Evolutionary conservation across 1,140 invertebrate species (phyloP), one percentile per base, ranked within the genome.

Genomic region (Cotesia vestalis): DNA sequence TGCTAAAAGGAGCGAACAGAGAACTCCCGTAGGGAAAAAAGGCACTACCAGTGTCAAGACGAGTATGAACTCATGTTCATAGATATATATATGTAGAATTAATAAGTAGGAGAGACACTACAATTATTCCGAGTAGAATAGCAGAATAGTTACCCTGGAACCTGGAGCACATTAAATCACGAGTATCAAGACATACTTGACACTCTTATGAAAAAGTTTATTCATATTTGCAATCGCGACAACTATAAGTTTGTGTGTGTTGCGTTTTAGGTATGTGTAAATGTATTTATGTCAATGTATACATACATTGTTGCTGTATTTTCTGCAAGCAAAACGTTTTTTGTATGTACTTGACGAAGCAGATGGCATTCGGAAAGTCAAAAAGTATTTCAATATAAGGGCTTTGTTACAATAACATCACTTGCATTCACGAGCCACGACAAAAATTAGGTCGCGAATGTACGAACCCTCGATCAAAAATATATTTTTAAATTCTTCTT

Each of bases 301-400:
- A 66, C 60, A 77, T 75, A 40, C 66, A 35, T 67, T 62, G 60
- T 62, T 14, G 34, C 12, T 5, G 40, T 46, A 59, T 20, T 59
- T 59, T 20, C 8, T 59, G 17, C 20, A 74, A 76, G 60, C 55
- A 70, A 71, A 66, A 71, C 20, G 14, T 20, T 11, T 9, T 20
- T 59, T 68, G 73, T 72, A 62, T 62, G 38, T 46, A 51, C 70
- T 8, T 9, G 20, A 63, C 73, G 74, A 76, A 55, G 75, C 60
- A 73, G 66, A 70, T 72, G 79, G 76, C 82, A 84, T 74, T 73
- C 71, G 77, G 75, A 72, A 79, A 84, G 83, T 85, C 83, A 85
- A 85, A 68, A 82, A 82, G 80, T 81, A 80, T 75, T 77, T 76
- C 73, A 84, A 82, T 46, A 46, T 79, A 79, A 83, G 77, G 80